Percentiles rank a stretch among this genome's conserved stretches.
Evolutionary conservation across 2,797 vertebrate species (phyloP).

Genomic region (Brachyrhaphis roseni): DNA sequence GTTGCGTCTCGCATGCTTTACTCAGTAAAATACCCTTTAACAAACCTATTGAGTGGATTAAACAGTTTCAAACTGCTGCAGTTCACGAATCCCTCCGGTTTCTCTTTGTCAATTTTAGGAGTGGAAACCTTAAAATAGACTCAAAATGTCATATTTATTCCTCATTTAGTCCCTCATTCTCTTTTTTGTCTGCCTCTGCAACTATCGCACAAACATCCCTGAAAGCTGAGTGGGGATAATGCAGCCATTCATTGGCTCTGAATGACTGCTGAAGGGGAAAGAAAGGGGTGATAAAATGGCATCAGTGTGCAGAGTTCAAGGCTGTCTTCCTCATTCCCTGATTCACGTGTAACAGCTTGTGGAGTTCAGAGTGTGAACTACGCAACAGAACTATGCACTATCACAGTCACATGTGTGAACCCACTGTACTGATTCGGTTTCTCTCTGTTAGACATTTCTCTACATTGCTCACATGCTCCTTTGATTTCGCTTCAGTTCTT

Average conservation of each 20-base stretch:
- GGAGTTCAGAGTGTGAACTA: constrained; percentile 15
- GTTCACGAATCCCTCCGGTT: background rate
- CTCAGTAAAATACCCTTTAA: background rate
- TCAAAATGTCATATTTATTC: background rate
- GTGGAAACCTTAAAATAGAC: constrained; percentile 14
- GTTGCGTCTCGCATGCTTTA: background rate
- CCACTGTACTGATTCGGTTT: constrained; percentile 8
- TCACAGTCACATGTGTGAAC: constrained; percentile 13
- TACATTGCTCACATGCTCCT: background rate
- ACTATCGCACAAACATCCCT: constrained; percentile 19
- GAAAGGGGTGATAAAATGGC: constrained; percentile 35
- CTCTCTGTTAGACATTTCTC: constrained; percentile 9
- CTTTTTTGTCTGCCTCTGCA: background rate
- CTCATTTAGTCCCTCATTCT: constrained; percentile 8
- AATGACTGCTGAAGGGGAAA: constrained; percentile 32
- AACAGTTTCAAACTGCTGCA: background rate
- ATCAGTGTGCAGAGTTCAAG: constrained; percentile 67
- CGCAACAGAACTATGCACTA: constrained; percentile 3
- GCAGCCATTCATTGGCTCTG: constrained; percentile 45
- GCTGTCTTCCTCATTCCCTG: constrained; percentile 36
- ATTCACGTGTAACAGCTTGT: constrained; percentile 41
- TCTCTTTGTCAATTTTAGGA: background rate
- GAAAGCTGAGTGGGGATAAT: constrained; percentile 46
- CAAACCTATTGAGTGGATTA: background rate
- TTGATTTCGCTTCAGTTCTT: constrained; percentile 12